Base-by-base conservation (phyloP, 2,797 vertebrate species). In the Anguilla pacifica region DNA sequence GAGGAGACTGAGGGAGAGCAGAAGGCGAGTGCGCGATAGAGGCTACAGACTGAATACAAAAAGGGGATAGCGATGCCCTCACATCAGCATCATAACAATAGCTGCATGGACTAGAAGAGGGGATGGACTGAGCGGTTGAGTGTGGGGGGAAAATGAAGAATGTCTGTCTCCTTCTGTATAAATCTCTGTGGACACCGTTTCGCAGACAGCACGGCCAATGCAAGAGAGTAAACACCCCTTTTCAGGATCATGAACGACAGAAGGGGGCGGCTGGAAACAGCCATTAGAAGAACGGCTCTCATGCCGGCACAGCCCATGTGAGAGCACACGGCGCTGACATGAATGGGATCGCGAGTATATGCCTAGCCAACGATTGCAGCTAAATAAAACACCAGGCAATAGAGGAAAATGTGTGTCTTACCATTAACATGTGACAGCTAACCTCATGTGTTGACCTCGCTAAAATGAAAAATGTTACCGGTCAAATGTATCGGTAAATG, bases 1-100 rank as follows among this genome's bases (percentile, higher is more conserved):
- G 15, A 46, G 49, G 46, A 70, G 43, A 43, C 83, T 28, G 79
- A 64, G 46, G 46, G 39, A 25, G 59, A 81, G 72, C 72, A 86
- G 55, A 51, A 51, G n/a, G 86, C 28, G 55, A 81, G 55, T 57
- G 31, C 22, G 55, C 43, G 55, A 46, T 35, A 43, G 72, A 87
- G 86, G 28, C 86, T 59, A 64, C n/a, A 61, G 55, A 46, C 77
- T 81, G 77, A 81, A 81, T 81, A 49, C 77, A 25, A 81, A 81
- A 85, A 43, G 35, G 85, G 84, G 84, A 35, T 61, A 43, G 59
- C 59, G 61, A 85, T 85, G 77, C 86, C 6, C 86, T 87, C 86
- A 17, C 79, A 67, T 87, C 77, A 87, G 77, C 86, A 83, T 57
- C 79, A 82, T 43, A 86, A 55, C 86, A 64, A 79, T 87, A 81